These are phyloP conservation scores for Pantherophis guttatus DNA, from an alignment of 2,113 vertebrate species.

Conservation along the genomic window DNA sequence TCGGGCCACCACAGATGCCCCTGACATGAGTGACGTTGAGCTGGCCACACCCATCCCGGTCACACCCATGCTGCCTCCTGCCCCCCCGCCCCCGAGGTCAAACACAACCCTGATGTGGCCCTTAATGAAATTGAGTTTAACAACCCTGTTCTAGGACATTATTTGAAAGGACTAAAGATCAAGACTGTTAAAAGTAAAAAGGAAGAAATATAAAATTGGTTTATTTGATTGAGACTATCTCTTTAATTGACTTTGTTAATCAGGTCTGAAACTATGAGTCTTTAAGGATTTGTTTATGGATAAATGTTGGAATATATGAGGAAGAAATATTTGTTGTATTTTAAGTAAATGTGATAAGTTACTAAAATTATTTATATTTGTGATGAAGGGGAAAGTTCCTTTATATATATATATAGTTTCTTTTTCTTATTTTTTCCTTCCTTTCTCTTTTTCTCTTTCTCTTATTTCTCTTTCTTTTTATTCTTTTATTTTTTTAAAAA, in stretches of 20 bases:
- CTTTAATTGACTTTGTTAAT: neutral
- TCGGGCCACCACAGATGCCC: too few relatives aligned
- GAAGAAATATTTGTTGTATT: neutral
- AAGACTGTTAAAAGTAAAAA: neutral
- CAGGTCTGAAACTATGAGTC: neutral
- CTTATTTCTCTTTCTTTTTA: neutral
- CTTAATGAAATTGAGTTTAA: too few relatives aligned
- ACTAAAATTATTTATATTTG: neutral
- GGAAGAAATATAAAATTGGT: neutral
- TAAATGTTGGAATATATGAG: neutral
- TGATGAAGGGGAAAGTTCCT: neutral
- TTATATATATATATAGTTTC: neutral
- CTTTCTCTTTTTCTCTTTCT: neutral
- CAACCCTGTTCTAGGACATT: neutral
- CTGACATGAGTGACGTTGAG: too few relatives aligned
- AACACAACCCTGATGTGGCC: too few relatives aligned
- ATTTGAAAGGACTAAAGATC: neutral
- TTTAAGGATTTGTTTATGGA: neutral
- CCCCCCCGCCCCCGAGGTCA: too few relatives aligned
- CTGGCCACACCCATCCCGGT: too few relatives aligned
- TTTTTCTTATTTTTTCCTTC: neutral
- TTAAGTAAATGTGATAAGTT: neutral
- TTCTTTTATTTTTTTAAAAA: neutral
- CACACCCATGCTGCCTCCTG: too few relatives aligned
- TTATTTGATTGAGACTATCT: neutral